Evolutionary conservation across 1,140 invertebrate species (phyloP), one percentile per base, ranked within the genome.

Genomic region (Eubasilissa regina): DNA sequence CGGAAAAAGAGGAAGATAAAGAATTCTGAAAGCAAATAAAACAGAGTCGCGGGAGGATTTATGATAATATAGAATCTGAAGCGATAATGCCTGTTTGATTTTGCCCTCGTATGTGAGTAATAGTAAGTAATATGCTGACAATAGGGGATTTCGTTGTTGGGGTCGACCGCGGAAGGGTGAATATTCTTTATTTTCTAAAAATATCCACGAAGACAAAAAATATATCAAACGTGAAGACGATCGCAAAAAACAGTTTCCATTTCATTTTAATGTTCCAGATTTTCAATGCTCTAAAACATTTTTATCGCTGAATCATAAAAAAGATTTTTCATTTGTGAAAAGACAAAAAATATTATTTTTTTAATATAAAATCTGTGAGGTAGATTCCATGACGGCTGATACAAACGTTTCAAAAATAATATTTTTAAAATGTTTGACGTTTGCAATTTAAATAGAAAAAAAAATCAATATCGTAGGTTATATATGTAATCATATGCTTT

Each of bases 101-200:
- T 43, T 51, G 25, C 25, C 55, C 55, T 21, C 17, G 17, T 58
- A 0, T 35, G 55, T 64, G 60, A 64, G 35, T 64, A 64, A 64
- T 64, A 64, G 60, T 13, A 6, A 35, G 60, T n/a, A 64, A 25
- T 64, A 64, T n/a, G 60, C 60, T 64, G 60, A 64, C 60, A 64
- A 35, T 43, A 35, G 21, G 19, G 35, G 60, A 64, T 43, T 25
- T n/a, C 60, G 35, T 64, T 64, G 11, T 13, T 35, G 35, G 60
- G 60, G 35, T 13, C 60, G 25, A n/a, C 55, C 55, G 60, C 60
- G 4, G 48, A 44, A 64, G 58, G 58, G 58, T 62, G 58, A 62
- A 25, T n/a, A 64, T 64, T 25, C 13, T 25, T 10, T 64, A 43
- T 64, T 64, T 13, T 13, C 60, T 35, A 25, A 43, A 64, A 64